phyloP scores from a whole-genome alignment of 2,113 vertebrate genomes.

The Oreocharis arfaki region DNA sequence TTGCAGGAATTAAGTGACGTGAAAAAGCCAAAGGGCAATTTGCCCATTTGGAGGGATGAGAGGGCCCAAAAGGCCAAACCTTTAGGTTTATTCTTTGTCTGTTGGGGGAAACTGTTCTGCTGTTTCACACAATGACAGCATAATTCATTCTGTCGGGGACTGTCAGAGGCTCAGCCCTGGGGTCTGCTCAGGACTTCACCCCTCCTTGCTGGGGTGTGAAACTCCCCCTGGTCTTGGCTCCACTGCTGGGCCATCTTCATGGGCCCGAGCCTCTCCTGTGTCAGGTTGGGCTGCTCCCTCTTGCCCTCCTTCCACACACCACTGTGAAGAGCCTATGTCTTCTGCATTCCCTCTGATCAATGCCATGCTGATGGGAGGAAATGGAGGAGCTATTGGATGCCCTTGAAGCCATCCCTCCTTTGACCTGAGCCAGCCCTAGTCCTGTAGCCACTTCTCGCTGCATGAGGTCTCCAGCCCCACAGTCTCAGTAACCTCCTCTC shows the following conservation, averaged over 20 bases:
- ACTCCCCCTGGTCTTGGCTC: accelerated
- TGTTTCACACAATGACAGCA: not conserved
- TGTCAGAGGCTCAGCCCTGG: not conserved
- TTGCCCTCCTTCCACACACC: not conserved
- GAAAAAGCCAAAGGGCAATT: not conserved
- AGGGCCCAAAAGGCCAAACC: not conserved
- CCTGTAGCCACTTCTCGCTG: accelerated
- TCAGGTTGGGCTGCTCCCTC: not conserved
- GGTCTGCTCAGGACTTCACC: not conserved
- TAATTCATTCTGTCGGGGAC: not conserved
- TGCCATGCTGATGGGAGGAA: not conserved
- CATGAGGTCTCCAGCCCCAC: not conserved
- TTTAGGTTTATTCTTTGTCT: not conserved
- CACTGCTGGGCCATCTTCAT: accelerated
- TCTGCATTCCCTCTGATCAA: accelerated
- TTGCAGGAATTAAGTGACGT: not conserved
- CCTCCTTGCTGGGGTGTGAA: not conserved
- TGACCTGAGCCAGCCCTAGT: accelerated
- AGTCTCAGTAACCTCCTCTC: not conserved
- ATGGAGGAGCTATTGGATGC: not conserved
- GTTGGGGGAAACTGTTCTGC: not conserved
- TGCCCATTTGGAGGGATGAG: not conserved
- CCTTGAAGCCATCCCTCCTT: not conserved
- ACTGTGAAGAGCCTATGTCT: not conserved
- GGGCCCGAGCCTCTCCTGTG: not conserved